Conservation (phyloP, 2,113 vertebrate genomes). For the Cygnus atratus region DNA sequence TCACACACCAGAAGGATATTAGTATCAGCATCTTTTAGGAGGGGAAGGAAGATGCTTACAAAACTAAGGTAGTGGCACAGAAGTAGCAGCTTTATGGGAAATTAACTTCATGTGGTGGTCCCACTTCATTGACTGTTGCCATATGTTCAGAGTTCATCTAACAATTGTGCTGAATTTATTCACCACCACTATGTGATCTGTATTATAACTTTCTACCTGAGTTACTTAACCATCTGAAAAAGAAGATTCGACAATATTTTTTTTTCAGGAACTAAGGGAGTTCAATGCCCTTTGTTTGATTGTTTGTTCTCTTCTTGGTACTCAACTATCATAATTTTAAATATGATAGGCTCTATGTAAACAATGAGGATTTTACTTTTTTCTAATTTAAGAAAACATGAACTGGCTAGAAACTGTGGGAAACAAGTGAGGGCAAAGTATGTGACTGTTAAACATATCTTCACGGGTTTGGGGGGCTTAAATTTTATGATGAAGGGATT, state of each 20-base stretch:
- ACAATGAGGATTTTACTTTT: background rate
- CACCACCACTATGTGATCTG: background rate
- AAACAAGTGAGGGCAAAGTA: background rate
- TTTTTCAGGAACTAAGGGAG: background rate
- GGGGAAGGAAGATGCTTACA: background rate
- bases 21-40: background rate
- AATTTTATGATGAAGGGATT: background rate
- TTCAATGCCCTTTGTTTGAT: background rate
- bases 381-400: background rate
- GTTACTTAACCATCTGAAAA: background rate
- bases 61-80: background rate
- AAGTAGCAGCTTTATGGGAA: background rate
- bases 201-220: background rate
- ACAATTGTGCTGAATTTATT: background rate
- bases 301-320: background rate
- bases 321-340: background rate
- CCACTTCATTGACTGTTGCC: background rate
- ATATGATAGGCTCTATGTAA: background rate
- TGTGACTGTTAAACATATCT: background rate
- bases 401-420: background rate
- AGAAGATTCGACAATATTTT: background rate
- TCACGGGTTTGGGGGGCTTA: background rate
- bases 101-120: background rate
- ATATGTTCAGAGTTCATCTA: background rate
- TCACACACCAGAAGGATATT: background rate